Base-by-base conservation (phyloP, 2,113 vertebrate genomes). In the Heloderma charlesbogerti region DNA sequence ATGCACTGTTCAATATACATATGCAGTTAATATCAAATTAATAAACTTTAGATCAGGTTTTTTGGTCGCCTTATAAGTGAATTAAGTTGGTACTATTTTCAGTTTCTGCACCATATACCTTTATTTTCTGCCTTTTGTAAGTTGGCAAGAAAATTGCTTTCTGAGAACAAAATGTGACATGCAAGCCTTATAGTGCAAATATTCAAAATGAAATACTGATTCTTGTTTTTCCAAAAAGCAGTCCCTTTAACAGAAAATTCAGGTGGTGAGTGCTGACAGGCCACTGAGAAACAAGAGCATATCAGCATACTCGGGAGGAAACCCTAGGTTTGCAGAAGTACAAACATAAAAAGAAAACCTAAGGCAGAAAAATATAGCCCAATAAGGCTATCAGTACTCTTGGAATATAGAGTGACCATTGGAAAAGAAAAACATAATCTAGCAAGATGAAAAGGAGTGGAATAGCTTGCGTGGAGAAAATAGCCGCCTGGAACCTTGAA, bases 71-170 rank as follows among this genome's bases (percentile, higher is more conserved):
- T 95, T 95, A 86, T 92, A 16, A 66, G 29, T 34, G 51, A 92
- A 43, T 63, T 95, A 89, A 94, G 90, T 94, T 40, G 87, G 80
- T 89, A 90, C 16, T 86, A 85, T 80, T 94, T 95, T 84, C 45
- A 72, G 22, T 57, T 69, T 88, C 94, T 95, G 6, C 43, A 75
- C 12, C 72, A 45, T 29, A 0, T 84, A 93, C 79, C 79, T 84
- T 79, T 86, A 80, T 90, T 91, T 95, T 89, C 90, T 94, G 91
- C 75, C 34, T 89, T 93, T 94, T 94, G 77, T 74, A 92, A 89
- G 63, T 94, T 95, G 94, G 93, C 91, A 93, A 92, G 57, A 94
- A 96, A 94, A 93, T 91, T 18, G 88, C 40, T 94, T 96, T 95
- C 91, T n/a, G 84, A 94, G 94, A 91, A 74, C 0, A 0, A 94